Base-by-base conservation (phyloP, 2,888 invertebrate genomes). In the Drosophila mulleri region DNA sequence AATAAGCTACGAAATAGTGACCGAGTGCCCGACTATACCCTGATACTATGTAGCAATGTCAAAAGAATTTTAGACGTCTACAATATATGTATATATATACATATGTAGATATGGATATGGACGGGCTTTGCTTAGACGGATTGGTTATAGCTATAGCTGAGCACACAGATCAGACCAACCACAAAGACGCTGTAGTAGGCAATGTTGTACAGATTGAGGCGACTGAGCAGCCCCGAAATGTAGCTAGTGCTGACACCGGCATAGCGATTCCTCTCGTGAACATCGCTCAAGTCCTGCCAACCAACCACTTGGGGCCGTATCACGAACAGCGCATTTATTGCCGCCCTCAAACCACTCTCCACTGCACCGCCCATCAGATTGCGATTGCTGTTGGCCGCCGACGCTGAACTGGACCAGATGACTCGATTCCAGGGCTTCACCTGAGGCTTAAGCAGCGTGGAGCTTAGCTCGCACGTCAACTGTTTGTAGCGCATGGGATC, bases 281-380 rank as follows among this genome's bases (percentile, higher is more conserved):
- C 67, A 41, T 91, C 91, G 2, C 82, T 76, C 23, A 93, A 73
- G 72, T 93, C 93, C 53, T 80, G 79, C 92, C 92, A 93, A 11
- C 69, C 63, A 2, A 93, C 90, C 53, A 82, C 86, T 79, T 93
- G 93, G 0, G 93, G 93, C 6, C 92, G 82, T 3, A 92, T 71
- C 12, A 91, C 63, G 2, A 92, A 81, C 9, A 93, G 64, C 1
- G 92, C 89, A 74, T 87, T 85, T 14, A 91, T 75, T 0, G 93
- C 93, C 7, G 93, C 91, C 53, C 92, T 80, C 1, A 92, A 44
- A 0, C 93, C 93, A 66, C 92, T 92, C 67, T 93, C 92, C 0
- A 93, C 92, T 0, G 92, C 92, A 0, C 93, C 93, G 6, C 90
- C 90, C 56, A 93, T 75, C n/a, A 84, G 79, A n/a, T 91, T 92